Evolutionary conservation across 2,888 invertebrate species (phyloP).

Genomic region (Oligia fasciuncula): DNA sequence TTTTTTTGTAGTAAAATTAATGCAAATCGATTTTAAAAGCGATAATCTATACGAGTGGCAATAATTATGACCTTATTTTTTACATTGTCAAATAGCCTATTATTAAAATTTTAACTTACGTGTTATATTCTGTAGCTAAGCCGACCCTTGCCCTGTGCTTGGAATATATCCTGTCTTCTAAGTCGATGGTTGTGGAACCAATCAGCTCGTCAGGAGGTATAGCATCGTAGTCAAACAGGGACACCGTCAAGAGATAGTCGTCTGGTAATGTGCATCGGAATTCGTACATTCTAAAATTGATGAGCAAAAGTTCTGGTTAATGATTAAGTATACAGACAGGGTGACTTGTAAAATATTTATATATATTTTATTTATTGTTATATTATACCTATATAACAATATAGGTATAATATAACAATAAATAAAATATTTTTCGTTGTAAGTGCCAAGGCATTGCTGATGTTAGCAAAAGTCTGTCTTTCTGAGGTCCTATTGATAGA

Average conservation of each 20-base stretch:
- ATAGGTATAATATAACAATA: too few relatives aligned
- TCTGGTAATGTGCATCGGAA: constrained; percentile 93
- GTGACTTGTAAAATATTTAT: neutral
- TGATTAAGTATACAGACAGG: neutral
- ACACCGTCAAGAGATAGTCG: constrained; percentile 93
- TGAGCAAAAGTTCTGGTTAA: neutral
- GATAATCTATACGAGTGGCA: too few relatives aligned
- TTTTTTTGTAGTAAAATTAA: too few relatives aligned
- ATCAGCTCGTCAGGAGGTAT: constrained; percentile 93
- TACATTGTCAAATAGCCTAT: too few relatives aligned
- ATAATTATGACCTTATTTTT: too few relatives aligned
- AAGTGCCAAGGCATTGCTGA: neutral
- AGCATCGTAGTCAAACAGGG: constrained; percentile 94
- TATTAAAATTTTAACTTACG: constrained; percentile 85
- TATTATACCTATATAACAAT: too few relatives aligned
- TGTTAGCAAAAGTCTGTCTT: neutral
- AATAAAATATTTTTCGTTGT: neutral
- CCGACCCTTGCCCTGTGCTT: constrained; percentile 95
- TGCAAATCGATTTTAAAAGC: too few relatives aligned
- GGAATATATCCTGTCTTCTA: constrained; percentile 96
- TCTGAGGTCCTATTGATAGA: neutral
- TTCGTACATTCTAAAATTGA: constrained; percentile 92
- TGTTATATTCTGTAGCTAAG: constrained; percentile 92
- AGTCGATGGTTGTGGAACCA: constrained; percentile 95
- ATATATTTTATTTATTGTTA: too few relatives aligned